phyloP scores from a whole-genome alignment of 2,888 invertebrate genomes.

The Stratiomys singularior region DNA sequence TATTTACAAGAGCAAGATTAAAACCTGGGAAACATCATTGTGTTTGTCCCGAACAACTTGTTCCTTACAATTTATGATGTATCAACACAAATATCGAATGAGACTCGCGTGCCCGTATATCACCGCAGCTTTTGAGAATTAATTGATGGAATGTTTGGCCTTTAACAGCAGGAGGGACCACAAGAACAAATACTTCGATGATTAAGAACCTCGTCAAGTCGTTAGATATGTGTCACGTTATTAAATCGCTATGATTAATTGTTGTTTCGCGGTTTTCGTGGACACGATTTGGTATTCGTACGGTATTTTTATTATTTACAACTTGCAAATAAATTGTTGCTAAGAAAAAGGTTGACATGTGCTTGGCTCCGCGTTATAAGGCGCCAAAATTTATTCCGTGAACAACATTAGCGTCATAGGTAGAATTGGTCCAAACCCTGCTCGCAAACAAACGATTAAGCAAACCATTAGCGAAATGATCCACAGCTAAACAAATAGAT shows the following conservation, averaged over 20 bases:
- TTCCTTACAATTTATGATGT: conserved; percentile 2
- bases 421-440: neutral
- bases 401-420: neutral
- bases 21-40: too few species aligned
- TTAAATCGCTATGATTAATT: conserved; percentile 13
- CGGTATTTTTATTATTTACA: neutral
- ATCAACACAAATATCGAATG: conserved; percentile 18
- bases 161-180: neutral
- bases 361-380: too few species aligned
- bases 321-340: neutral
- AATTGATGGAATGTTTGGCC: conserved; percentile 24
- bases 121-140: conserved; percentile 27
- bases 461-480: neutral
- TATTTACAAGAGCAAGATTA: too few species aligned
- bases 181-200: conserved; percentile 17
- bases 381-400: too few species aligned
- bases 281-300: neutral
- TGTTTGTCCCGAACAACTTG: too few species aligned
- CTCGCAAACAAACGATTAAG: too few species aligned
- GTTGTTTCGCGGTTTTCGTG: neutral
- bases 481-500: neutral
- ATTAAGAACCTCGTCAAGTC: conserved; percentile 23
- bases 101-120: conserved; percentile 35
- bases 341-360: neutral
- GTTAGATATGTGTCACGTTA: conserved; percentile 32